Evolutionary conservation across 2,888 invertebrate genomes (phyloP), one percentile per base, ranked within the genome.

Genomic region (Cantharis nigra): DNA sequence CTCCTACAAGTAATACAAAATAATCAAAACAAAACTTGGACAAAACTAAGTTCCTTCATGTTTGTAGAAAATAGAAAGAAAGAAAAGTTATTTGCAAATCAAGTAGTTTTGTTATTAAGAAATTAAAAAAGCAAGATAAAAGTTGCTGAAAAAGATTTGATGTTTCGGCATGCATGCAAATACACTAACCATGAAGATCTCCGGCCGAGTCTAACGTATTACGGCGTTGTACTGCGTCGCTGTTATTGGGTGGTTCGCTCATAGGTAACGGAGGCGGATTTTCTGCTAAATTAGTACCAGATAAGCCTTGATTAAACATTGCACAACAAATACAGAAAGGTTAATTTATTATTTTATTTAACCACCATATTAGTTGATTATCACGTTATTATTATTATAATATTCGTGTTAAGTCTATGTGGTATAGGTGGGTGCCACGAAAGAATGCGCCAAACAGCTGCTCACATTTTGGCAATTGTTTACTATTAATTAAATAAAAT

Each of bases 211-310:
- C 87, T 77, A 87, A 81, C 26, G 85, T 85, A 83, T 82, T 84
- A 83, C 82, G 84, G 67, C 85, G 84, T 77, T 85, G 86, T 74
- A 83, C 80, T 76, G 82, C 83, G 75, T 83, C 82, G 74, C 80
- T 81, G 84, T 85, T 86, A 81, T 85, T 89, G 79, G 91, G 91
- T 79, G 91, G 91, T 81, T 91, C 91, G 79, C 89, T 90, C 84
- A 90, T 89, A 84, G 92, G 92, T 85, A 92, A 87, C 78, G 92
- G 91, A 82, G 91, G 92, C 83, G 91, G 91, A 86, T 90, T 89
- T 88, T 91, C 91, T 89, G 90, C 87, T 89, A 85, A 82, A 86
- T 86, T 84, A 84, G 83, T 77, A 73, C 9, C 10, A 69, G 28
- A 69, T 18, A 69, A 69, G 73, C 73, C 3, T 30, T 18, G 33